Evolutionary conservation across 2,888 invertebrate species (phyloP).

Genomic region (Heteromyza rotundicornis): DNA sequence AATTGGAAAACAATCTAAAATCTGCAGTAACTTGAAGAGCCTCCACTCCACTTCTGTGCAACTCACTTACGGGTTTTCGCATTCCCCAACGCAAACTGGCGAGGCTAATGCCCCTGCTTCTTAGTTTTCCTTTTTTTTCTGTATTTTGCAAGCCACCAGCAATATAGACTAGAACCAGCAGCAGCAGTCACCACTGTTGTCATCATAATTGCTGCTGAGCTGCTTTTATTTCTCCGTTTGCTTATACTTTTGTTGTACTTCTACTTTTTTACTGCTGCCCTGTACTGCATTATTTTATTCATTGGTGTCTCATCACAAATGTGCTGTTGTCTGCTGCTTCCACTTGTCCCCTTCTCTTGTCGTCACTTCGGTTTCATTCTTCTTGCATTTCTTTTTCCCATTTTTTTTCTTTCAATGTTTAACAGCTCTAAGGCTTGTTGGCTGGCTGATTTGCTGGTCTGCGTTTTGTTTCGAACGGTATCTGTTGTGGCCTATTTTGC

Average conservation of each 20-base stretch:
- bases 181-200: neutral
- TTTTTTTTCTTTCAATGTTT: constrained; percentile 1
- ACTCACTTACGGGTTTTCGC: neutral
- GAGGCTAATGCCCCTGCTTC: constrained; percentile 2
- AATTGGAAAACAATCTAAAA: no score
- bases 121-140: neutral
- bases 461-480: constrained; percentile 16
- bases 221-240: neutral
- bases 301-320: neutral
- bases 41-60: neutral
- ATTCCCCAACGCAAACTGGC: neutral
- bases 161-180: neutral
- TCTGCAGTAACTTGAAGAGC: neutral
- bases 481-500: constrained; percentile 27
- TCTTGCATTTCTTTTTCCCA: no score
- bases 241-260: neutral
- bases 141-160: neutral
- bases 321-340: neutral
- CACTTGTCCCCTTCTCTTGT: no score
- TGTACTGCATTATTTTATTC: constrained; percentile 1
- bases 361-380: no score
- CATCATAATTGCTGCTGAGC: neutral
- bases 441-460: neutral
- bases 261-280: neutral
- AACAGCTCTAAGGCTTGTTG: no score